Base-by-base conservation (phyloP, 2,797 vertebrate species). In the Clarias pachynema region DNA sequence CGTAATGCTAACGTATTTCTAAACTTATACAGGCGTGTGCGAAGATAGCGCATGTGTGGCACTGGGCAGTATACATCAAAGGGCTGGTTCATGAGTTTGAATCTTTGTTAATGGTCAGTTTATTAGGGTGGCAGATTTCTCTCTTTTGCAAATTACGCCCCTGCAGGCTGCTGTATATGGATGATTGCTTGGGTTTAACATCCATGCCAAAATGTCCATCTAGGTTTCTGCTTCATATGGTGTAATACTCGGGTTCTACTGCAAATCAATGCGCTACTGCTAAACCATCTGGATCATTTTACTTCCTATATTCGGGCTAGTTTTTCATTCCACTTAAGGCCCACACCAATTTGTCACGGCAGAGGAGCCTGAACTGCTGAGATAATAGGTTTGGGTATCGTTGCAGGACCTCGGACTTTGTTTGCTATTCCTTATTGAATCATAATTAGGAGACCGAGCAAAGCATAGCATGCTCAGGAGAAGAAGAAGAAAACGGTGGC, bases 351-450 rank as follows among this genome's bases (percentile, higher is more conserved):
- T 92, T 94, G 90, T 93, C 93, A 90, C 84, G 84, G 88, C 82
- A 86, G 88, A 74, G 81, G 86, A 89, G 90, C 87, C 83, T 89
- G 87, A 89, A 91, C 92, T 87, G 88, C 88, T 91, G 84, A 72
- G 88, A 93, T 93, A 93, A 93, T 90, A 88, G 90, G 85, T 91
- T 87, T 84, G 86, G 91, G 88, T 87, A 89, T 92, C 89, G 89
- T 49, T 88, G 87, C 72, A 66, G 82, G 89, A 89, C 85, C 86
- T 90, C 74, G 86, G 88, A 85, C 66, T 60, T 88, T 92, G 89
- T 90, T 92, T 91, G 88, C 77, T 85, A 77, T 89, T 88, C 86
- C 81, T 87, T 91, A 86, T 93, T 91, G 90, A 91, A 91, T 91
- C 84, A 89, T 90, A 91, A 94, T 87, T 85, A 91, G 88, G 80